These are phyloP conservation scores for Pogonomyrmex barbatus DNA, from an alignment of 1,140 invertebrate species.

Conservation along the genomic window DNA sequence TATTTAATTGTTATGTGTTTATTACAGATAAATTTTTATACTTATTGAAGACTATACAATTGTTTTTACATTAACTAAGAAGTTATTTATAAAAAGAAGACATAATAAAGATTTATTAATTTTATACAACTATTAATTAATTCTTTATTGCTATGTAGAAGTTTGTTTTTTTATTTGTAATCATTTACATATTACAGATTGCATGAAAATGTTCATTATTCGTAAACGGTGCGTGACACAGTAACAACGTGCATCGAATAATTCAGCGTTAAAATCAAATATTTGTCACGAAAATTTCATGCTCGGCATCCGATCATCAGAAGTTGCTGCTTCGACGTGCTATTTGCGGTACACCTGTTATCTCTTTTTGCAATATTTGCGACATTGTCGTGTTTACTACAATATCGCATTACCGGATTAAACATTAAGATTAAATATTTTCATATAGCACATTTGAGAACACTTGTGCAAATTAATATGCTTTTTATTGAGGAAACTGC, in stretches of 20 bases:
- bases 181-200: conserved; percentile 11
- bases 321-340: conserved; percentile 28
- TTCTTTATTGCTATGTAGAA: neutral
- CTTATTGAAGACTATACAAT: neutral
- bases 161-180: conserved; percentile 27
- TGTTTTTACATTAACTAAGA: neutral
- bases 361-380: neutral
- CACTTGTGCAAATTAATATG: neutral
- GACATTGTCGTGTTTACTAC: conserved; percentile 11
- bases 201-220: conserved; percentile 40
- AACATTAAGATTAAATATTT: neutral
- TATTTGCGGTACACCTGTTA: conserved; percentile 42
- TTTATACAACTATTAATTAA: conserved; percentile 20
- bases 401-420: neutral
- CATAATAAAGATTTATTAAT: neutral
- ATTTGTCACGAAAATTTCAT: conserved; percentile 61
- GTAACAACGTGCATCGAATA: conserved; percentile 32
- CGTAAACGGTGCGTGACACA: conserved; percentile 18
- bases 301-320: conserved; percentile 23
- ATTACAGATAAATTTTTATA: too few relatives aligned
- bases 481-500: neutral
- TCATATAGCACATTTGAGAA: neutral
- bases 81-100: neutral
- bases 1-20: neutral
- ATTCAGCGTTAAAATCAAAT: conserved; percentile 58